A percentile compares a stretch with the other conserved stretches of the same genome.
Evolutionary conservation across 2,888 invertebrate species (phyloP).

Genomic region (Oligia latruncula): DNA sequence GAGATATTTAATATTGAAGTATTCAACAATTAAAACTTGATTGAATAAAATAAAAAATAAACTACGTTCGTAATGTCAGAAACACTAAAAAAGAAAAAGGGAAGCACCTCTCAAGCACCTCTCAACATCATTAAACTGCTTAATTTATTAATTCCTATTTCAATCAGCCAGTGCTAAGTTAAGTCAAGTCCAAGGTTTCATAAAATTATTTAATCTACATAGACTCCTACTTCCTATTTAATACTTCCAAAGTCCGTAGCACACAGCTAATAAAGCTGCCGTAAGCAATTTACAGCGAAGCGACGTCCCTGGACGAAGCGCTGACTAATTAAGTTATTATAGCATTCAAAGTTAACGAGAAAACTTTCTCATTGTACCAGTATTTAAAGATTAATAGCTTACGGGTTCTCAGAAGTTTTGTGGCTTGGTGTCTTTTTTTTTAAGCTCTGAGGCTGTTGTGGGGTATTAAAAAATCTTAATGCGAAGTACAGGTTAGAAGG

Average conservation of each 20-base stretch:
- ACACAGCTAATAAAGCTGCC: slow-evolving; percentile 20
- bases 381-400: slow-evolving; percentile 29
- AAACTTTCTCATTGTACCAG: slow-evolving; percentile 35
- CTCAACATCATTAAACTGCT: no score
- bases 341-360: slow-evolving; percentile 49
- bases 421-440: neutral
- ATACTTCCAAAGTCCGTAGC: slow-evolving; percentile 4
- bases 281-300: slow-evolving; percentile 22
- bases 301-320: slow-evolving; percentile 19
- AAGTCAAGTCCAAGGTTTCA: neutral
- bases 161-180: neutral
- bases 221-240: neutral
- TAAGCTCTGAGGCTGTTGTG: neutral
- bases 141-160: no score
- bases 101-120: no score
- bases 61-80: no score
- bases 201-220: neutral
- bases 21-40: no score
- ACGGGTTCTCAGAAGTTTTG: slow-evolving; percentile 22
- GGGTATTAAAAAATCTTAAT: neutral
- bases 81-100: no score
- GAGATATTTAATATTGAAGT: no score
- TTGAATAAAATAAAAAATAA: no score
- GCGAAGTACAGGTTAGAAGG: neutral
- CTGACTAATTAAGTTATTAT: slow-evolving; percentile 48